Evolutionary conservation across 1,140 invertebrate genomes (phyloP).

Genomic region (Polypedilum vanderplanki): DNA sequence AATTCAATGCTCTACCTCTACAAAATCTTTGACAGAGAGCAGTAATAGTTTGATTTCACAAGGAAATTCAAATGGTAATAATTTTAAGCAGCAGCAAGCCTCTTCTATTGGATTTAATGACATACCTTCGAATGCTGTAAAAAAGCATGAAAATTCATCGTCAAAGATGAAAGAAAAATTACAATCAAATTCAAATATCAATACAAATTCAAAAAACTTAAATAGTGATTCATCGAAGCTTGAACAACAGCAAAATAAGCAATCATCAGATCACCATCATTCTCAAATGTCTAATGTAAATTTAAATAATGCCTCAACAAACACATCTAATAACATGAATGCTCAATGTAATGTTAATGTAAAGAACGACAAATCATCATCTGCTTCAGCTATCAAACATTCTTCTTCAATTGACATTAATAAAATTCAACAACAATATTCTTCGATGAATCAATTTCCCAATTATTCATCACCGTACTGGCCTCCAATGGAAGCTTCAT

Average conservation of each 20-base stretch:
- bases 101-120: too few species aligned
- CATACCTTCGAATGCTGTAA: too few species aligned
- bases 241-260: constrained; percentile 33
- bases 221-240: constrained; percentile 30
- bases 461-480: constrained; percentile 56
- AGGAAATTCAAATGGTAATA: too few species aligned
- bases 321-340: constrained; percentile 25
- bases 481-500: constrained; percentile 50
- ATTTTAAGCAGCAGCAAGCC: too few species aligned
- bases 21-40: too few species aligned
- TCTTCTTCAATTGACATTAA: constrained; percentile 40
- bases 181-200: constrained; percentile 27
- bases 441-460: constrained; percentile 52
- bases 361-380: constrained; percentile 44
- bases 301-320: background rate
- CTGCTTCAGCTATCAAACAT: constrained; percentile 36
- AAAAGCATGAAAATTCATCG: too few species aligned
- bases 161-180: background rate
- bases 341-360: constrained; percentile 43
- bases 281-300: background rate
- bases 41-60: too few species aligned
- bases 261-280: background rate
- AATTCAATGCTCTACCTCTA: too few species aligned
- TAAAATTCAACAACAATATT: constrained; percentile 46
- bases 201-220: constrained; percentile 33